Evolutionary conservation across 2,888 invertebrate genomes (phyloP), one percentile per base, ranked within the genome.

Genomic region (Sinopyrophorus schimmeli): DNA sequence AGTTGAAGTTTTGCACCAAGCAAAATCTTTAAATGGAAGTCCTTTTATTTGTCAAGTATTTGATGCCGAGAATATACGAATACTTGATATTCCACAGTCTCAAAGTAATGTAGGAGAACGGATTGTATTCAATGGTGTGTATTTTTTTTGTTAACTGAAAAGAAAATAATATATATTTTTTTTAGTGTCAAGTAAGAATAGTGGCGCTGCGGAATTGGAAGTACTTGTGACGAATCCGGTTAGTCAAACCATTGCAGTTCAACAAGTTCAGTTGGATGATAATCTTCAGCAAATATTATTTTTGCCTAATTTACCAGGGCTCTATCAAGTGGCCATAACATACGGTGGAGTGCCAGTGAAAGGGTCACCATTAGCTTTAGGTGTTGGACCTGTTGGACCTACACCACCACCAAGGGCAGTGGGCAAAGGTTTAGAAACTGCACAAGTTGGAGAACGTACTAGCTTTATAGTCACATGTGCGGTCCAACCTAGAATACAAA

Each of bases 1-100:
- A 70, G 69, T 92, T 76, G 95, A 96, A 75, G 94, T 96, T 2
- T 76, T 92, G 20, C 91, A 92, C 70, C 85, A 91, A 55, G 89
- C 92, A 0, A 91, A 94, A 64, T 88, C 92, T 5, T 85, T 98
- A 21, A 81, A 86, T 5, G 96, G 96, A 37, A 95, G 94, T 62
- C 98, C 98, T 0, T 98, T 91, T 74, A 87, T 85, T 42, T 95
- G 97, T 67, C 90, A 94, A 68, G 89, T 93, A 0, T 95, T 87
- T 68, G 95, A 97, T 72, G 84, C 92, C 0, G 85, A 84, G 63
- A 86, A 86, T 74, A 88, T 95, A 0, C 80, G 84, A 48, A 76
- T 94, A 26, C 84, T 89, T 40, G 87, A 89, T 51, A 76, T 89
- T 43, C 87, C 85, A 28, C 86, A 83, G 58, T 84, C 82, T 35